Conservation (phyloP, 2,797 vertebrate species). For the Parambassis ranga region DNA sequence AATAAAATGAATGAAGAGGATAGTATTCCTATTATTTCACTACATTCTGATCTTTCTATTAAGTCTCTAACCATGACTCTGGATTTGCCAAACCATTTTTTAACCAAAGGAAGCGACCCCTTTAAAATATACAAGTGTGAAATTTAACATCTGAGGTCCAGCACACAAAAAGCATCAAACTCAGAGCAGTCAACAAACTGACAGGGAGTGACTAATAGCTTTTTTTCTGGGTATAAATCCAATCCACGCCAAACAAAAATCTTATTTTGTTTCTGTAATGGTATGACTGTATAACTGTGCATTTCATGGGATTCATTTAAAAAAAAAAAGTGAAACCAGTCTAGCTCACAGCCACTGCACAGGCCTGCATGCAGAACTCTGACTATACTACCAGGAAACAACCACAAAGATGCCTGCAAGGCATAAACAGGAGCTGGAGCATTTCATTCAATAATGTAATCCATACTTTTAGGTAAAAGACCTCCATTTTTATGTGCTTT, state of each 20-base stretch:
- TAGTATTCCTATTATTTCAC: slow-evolving; percentile 43
- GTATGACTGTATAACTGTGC: slow-evolving; percentile 82
- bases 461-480: slow-evolving; percentile 81
- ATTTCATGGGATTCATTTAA: slow-evolving; percentile 81
- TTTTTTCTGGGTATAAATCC: slow-evolving; percentile 74
- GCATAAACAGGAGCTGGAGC: slow-evolving; percentile 78
- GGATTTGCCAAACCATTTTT: slow-evolving; percentile 61
- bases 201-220: slow-evolving; percentile 81
- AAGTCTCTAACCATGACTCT: slow-evolving; percentile 49
- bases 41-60: slow-evolving; percentile 44
- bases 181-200: slow-evolving; percentile 73
- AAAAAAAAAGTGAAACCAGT: slow-evolving; percentile 76
- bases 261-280: slow-evolving; percentile 84
- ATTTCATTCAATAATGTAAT: slow-evolving; percentile 85
- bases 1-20: slow-evolving; percentile 57
- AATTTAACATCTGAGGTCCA: slow-evolving; percentile 65
- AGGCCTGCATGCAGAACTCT: slow-evolving; percentile 59
- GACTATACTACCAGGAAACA: slow-evolving; percentile 71
- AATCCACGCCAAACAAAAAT: slow-evolving; percentile 84
- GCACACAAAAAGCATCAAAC: slow-evolving; percentile 69
- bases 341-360: slow-evolving; percentile 57
- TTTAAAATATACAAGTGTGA: slow-evolving; percentile 63
- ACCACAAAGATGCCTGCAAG: slow-evolving; percentile 81
- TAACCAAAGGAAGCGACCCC: slow-evolving; percentile 47
- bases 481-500: slow-evolving; percentile 72